Percentiles rank a stretch among this genome's conserved stretches.
These are phyloP conservation scores for Myrmecobius fasciatus DNA, from an alignment of 2,113 vertebrate species.

Conservation along the genomic window DNA sequence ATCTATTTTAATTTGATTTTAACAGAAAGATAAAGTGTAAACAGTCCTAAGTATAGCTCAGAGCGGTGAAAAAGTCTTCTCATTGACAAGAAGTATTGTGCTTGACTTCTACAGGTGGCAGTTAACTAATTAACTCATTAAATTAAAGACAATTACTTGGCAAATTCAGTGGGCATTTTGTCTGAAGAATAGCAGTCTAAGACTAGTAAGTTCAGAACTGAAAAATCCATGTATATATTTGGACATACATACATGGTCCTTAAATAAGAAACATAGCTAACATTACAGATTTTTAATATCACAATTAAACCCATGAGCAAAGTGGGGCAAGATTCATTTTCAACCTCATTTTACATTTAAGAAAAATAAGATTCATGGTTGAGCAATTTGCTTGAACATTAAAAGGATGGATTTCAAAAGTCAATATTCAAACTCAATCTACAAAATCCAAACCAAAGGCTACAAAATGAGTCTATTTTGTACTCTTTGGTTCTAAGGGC, in stretches of 20 bases:
- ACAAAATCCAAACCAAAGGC: too few species aligned
- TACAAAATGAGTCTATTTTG: background rate
- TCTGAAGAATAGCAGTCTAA: conserved; percentile 53
- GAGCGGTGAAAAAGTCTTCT: conserved; percentile 50
- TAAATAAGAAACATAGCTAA: background rate
- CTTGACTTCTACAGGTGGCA: conserved; percentile 69
- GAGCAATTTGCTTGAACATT: background rate
- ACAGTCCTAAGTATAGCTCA: conserved; percentile 31
- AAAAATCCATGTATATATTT: conserved; percentile 44
- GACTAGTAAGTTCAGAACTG: conserved; percentile 52
- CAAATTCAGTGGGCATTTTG: conserved; percentile 66
- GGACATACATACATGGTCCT: background rate
- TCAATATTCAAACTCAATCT: background rate
- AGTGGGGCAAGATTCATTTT: background rate
- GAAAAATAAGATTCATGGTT: background rate
- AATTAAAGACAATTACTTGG: conserved; percentile 77
- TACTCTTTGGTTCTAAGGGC: background rate
- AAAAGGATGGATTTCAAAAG: background rate
- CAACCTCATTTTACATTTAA: background rate
- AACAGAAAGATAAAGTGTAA: conserved; percentile 64
- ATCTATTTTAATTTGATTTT: conserved; percentile 76
- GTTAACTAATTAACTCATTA: conserved; percentile 78
- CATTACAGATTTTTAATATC: background rate
- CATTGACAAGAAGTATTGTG: conserved; percentile 58
- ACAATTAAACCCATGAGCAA: background rate